Evolutionary conservation across 2,113 vertebrate genomes (phyloP).

Genomic region (Pongo pygmaeus): DNA sequence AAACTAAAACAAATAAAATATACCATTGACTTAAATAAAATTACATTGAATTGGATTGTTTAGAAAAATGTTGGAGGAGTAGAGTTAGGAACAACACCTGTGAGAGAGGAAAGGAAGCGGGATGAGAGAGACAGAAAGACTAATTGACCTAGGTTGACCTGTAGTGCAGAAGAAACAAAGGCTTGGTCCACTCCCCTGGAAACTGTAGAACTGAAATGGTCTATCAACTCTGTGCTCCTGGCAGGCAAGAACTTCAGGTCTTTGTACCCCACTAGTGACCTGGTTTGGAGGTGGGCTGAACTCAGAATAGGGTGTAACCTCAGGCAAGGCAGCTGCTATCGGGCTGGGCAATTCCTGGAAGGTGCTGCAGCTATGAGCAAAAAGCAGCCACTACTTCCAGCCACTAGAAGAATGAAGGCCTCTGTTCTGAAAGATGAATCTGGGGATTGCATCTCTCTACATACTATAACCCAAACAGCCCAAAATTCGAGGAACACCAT

Average conservation of each 20-base stretch:
- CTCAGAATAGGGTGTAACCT: not conserved
- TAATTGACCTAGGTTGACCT: not conserved
- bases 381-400: not conserved
- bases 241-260: not conserved
- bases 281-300: not conserved
- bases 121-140: not conserved
- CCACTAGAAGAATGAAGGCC: not conserved
- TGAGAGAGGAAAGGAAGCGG: not conserved
- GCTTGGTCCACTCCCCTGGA: rapidly evolving
- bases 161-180: not conserved
- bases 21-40: not conserved
- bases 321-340: not conserved
- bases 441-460: not conserved
- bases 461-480: not conserved
- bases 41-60: not conserved
- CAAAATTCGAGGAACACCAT: not conserved
- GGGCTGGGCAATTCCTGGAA: not conserved
- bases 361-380: not conserved
- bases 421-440: not conserved
- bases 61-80: not conserved
- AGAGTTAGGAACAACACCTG: not conserved
- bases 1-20: not conserved
- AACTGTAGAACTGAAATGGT: not conserved
- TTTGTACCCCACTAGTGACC: not conserved
- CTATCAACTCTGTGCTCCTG: not conserved